These are phyloP conservation scores for Eupleurogrammus muticus DNA, from an alignment of 2,797 vertebrate genomes.

Conservation along the genomic window DNA sequence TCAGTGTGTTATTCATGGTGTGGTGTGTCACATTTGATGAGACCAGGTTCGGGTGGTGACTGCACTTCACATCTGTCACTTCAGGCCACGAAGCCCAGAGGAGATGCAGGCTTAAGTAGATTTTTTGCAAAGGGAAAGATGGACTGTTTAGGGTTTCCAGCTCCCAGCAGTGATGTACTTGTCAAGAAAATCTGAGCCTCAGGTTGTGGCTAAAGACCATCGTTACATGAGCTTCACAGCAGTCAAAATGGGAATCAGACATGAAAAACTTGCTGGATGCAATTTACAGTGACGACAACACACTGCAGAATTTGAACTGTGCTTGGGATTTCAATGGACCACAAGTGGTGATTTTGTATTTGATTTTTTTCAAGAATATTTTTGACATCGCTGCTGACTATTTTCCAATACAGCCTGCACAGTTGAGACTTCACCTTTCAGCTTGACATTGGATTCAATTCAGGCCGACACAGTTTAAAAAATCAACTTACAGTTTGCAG, in stretches of 20 bases:
- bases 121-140: constrained; percentile 42
- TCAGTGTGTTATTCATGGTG: too few relatives aligned
- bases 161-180: constrained; percentile 21
- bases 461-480: constrained; percentile 19
- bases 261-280: constrained; percentile 2
- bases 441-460: constrained; percentile 14
- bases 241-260: constrained; percentile 29
- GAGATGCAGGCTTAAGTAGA: constrained; percentile 44
- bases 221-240: constrained; percentile 11
- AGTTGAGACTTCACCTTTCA: constrained; percentile 11
- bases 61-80: constrained; percentile 56
- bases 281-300: constrained; percentile 19
- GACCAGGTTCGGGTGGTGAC: constrained; percentile 24
- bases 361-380: constrained; percentile 17
- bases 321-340: constrained; percentile 2
- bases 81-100: constrained; percentile 47
- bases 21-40: too few relatives aligned
- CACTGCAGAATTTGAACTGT: constrained; percentile 4
- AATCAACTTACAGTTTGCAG: constrained; percentile 6
- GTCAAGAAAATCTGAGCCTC: constrained; percentile 50
- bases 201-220: constrained; percentile 25
- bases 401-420: constrained; percentile 14
- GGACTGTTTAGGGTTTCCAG: constrained; percentile 26
- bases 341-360: constrained; percentile 3
- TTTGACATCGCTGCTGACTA: constrained; percentile 24